phyloP scores from a whole-genome alignment of 2,888 invertebrate species.

The Torymus auratus region DNA sequence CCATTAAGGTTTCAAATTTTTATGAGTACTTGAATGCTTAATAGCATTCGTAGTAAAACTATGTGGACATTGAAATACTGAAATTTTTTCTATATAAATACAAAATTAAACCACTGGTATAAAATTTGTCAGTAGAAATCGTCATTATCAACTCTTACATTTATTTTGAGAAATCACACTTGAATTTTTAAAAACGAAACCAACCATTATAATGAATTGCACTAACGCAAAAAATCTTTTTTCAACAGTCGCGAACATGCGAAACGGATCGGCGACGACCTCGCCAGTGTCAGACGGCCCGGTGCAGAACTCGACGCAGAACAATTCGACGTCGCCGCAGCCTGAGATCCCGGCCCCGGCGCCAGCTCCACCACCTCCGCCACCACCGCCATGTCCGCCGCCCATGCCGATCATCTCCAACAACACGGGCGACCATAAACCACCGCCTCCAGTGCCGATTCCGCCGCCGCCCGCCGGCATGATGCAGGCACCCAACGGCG shows the following conservation, averaged over 20 bases:
- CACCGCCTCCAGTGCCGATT: constrained; percentile 78
- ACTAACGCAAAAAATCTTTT: not conserved
- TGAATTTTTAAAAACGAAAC: no score
- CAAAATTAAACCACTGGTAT: no score
- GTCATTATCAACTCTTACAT: no score
- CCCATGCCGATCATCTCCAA: constrained; percentile 77
- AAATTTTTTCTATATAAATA: no score
- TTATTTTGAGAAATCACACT: no score
- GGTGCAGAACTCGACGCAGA: constrained; percentile 60
- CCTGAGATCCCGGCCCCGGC: constrained; percentile 78
- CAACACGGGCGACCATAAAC: constrained; percentile 75
- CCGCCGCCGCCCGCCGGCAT: constrained; percentile 90
- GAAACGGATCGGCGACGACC: constrained; percentile 68
- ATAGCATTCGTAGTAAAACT: no score
- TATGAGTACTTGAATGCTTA: no score
- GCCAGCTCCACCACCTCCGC: constrained; percentile 80
- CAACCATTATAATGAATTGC: not conserved
- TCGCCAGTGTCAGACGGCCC: constrained; percentile 68
- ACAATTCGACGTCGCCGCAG: constrained; percentile 69
- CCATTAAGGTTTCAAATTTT: no score
- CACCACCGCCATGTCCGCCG: constrained; percentile 78
- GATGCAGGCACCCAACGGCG: constrained; percentile 86
- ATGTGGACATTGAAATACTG: no score
- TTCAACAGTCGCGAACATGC: constrained; percentile 64
- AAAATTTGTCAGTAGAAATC: no score